Conservation (phyloP, 2,797 vertebrate species). For the Anniella stebbinsi region DNA sequence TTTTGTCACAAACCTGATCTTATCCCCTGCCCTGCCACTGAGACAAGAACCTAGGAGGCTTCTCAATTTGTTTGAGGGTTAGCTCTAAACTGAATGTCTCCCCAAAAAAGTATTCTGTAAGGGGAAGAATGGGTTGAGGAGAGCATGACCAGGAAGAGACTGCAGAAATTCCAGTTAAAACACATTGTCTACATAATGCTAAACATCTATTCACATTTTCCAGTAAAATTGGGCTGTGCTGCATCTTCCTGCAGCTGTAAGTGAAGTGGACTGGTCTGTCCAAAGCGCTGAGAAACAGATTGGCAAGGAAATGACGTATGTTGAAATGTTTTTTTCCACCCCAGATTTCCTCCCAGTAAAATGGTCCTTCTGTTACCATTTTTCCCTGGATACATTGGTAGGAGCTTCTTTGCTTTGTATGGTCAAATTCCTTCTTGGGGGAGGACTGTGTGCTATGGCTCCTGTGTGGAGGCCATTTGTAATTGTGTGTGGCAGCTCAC, state of each 20-base stretch:
- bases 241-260: not conserved
- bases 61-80: not conserved
- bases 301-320: not conserved
- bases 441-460: too few species aligned
- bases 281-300: not conserved
- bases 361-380: not conserved
- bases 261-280: not conserved
- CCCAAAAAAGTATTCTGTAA: not conserved
- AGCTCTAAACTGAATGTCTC: not conserved
- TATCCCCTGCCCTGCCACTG: not conserved
- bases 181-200: not conserved
- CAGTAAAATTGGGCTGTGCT: not conserved
- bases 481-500: not conserved
- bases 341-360: not conserved
- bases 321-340: not conserved
- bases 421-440: not conserved
- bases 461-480: not conserved
- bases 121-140: not conserved
- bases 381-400: not conserved
- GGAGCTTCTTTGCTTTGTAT: not conserved
- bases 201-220: not conserved
- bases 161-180: not conserved
- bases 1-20: not conserved
- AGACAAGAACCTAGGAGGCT: not conserved
- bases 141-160: not conserved